These are phyloP conservation scores for Spizaetus ornatus DNA, from an alignment of 2,113 vertebrate genomes.

Conservation along the genomic window DNA sequence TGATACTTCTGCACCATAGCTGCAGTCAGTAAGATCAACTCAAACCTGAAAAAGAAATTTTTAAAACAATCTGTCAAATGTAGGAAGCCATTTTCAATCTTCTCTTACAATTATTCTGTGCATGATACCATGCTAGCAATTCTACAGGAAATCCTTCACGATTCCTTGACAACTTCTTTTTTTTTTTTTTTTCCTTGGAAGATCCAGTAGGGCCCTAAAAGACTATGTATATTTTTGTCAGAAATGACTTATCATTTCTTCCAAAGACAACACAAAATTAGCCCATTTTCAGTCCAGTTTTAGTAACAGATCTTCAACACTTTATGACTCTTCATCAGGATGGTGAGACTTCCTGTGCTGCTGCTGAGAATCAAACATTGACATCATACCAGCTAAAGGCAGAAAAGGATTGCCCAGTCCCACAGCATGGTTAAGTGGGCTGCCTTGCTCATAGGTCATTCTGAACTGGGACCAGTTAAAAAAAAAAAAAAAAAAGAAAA, in stretches of 20 bases:
- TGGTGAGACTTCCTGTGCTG: conserved; percentile 12
- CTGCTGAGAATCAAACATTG: background rate
- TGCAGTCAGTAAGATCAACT: conserved; percentile 30
- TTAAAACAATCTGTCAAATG: background rate
- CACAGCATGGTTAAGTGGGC: background rate
- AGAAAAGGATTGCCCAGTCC: background rate
- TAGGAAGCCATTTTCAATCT: background rate
- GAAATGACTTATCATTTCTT: background rate
- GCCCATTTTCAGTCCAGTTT: background rate
- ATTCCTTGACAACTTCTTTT: background rate
- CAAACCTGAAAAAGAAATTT: conserved; percentile 69
- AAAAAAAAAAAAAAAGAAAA: too few species aligned
- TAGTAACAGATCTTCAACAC: background rate
- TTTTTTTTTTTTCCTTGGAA: background rate
- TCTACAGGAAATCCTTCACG: background rate
- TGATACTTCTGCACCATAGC: conserved; percentile 97
- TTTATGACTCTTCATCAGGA: background rate
- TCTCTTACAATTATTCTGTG: background rate
- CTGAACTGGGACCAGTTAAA: background rate
- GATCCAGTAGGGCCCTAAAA: background rate
- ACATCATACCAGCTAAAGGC: background rate
- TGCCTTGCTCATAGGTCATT: background rate
- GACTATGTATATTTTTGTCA: background rate
- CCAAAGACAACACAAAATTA: background rate
- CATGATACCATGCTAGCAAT: background rate